Conservation (phyloP, 2,113 vertebrate genomes). For the Bungarus multicinctus region DNA sequence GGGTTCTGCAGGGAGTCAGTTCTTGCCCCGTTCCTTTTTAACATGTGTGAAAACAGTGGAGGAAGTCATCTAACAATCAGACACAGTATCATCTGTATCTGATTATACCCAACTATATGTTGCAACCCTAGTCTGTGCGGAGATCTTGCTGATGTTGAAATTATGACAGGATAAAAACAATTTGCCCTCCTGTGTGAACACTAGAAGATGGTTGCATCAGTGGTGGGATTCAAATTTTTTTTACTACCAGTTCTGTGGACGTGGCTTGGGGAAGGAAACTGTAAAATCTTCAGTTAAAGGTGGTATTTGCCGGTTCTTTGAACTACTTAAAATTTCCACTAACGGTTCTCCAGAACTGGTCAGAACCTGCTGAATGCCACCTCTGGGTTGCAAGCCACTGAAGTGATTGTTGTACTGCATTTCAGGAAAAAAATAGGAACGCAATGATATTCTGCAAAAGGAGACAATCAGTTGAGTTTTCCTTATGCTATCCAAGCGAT, state of each 20-base stretch:
- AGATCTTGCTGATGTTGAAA: not conserved
- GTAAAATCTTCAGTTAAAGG: too few relatives aligned
- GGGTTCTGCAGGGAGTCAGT: not conserved
- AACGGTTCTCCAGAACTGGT: too few relatives aligned
- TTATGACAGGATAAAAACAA: not conserved
- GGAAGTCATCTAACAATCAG: not conserved
- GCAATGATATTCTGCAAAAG: not conserved
- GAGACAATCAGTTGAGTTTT: not conserved
- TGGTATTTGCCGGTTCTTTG: too few relatives aligned
- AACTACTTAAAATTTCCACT: too few relatives aligned
- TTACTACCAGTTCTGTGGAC: too few relatives aligned
- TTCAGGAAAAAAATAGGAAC: not conserved
- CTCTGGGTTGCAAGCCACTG: too few relatives aligned
- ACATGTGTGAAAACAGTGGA: not conserved
- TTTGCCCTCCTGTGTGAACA: not conserved
- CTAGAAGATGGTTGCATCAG: not conserved
- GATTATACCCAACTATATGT: not conserved
- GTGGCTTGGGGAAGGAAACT: too few relatives aligned
- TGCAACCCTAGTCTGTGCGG: not conserved
- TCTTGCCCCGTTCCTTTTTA: not conserved
- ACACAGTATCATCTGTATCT: not conserved
- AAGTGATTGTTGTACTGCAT: not conserved
- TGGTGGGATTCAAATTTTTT: too few relatives aligned
- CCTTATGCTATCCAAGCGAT: not conserved
- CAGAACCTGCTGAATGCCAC: too few relatives aligned